phyloP scores from a whole-genome alignment of 2,797 vertebrate species.

The Sorex maritimensis region DNA sequence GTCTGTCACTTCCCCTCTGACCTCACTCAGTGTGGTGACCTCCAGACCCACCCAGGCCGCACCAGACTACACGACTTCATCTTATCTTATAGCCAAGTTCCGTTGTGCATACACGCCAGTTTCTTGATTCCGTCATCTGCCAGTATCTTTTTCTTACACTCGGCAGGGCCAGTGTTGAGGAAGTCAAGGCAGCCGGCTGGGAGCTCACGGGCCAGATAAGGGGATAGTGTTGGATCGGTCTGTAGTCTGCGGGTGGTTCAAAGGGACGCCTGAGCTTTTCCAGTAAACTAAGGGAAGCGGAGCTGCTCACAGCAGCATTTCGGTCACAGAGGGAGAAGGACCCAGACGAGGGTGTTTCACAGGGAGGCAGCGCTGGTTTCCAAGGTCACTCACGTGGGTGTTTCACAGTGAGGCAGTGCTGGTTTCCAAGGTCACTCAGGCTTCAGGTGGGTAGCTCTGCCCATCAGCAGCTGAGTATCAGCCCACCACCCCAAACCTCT shows the following conservation, averaged over 20 bases:
- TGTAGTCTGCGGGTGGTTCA: not conserved
- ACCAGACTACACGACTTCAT: too few relatives aligned
- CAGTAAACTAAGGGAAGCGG: not conserved
- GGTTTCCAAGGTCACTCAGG: not conserved
- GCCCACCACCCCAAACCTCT: too few relatives aligned
- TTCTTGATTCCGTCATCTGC: too few relatives aligned
- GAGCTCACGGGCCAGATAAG: not conserved
- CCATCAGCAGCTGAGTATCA: not conserved
- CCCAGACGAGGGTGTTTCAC: too few relatives aligned
- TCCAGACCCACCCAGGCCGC: too few relatives aligned
- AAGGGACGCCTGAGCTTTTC: not conserved
- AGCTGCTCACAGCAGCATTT: not conserved
- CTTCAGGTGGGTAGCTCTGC: not conserved
- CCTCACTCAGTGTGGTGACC: too few relatives aligned
- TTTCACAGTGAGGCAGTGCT: not conserved
- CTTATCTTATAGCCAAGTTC: too few relatives aligned
- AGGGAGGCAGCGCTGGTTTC: too few relatives aligned
- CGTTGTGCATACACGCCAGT: too few relatives aligned
- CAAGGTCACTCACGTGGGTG: too few relatives aligned
- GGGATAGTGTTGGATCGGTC: not conserved
- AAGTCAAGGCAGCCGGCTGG: not conserved
- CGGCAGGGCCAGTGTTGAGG: accelerated
- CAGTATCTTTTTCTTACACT: not conserved
- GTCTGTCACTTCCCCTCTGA: too few relatives aligned
- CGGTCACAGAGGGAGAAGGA: too few relatives aligned